phyloP scores from a whole-genome alignment of 2,797 vertebrate species.

The Chaetophractus vellerosus region DNA sequence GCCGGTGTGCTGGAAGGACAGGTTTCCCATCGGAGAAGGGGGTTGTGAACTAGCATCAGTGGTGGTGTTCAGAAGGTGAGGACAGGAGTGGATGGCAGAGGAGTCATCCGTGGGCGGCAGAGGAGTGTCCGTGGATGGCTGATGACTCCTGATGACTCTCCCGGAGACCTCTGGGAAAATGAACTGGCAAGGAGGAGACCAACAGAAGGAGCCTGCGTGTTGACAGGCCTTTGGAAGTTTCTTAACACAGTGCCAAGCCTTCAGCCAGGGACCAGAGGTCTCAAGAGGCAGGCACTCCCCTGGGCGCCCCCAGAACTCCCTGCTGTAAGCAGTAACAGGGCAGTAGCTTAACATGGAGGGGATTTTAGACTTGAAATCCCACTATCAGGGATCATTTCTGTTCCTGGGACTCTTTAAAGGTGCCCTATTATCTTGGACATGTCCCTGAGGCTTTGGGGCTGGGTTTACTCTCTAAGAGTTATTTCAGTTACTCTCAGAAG shows the following conservation, averaged over 20 bases:
- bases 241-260: constrained; percentile 28
- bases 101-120: no score
- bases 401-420: not conserved
- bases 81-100: not conserved
- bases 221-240: not conserved
- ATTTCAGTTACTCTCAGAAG: constrained; percentile 33
- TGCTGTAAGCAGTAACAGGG: not conserved
- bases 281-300: not conserved
- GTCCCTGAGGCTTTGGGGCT: not conserved
- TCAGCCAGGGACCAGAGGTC: not conserved
- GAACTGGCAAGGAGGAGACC: not conserved
- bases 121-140: no score
- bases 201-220: not conserved
- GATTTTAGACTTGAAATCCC: not conserved
- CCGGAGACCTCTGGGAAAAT: not conserved
- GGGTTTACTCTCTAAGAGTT: constrained; percentile 54
- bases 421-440: not conserved
- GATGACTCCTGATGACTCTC: not conserved
- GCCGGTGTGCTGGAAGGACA: not conserved
- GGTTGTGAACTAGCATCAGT: not conserved
- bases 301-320: not conserved
- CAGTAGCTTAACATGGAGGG: not conserved
- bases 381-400: not conserved
- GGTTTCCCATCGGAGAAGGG: not conserved
- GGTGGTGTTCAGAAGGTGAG: not conserved